A percentile compares a stretch with the other conserved stretches of the same genome.
phyloP scores from a whole-genome alignment of 2,888 invertebrate species.

The Ryuthela nishihirai region DNA sequence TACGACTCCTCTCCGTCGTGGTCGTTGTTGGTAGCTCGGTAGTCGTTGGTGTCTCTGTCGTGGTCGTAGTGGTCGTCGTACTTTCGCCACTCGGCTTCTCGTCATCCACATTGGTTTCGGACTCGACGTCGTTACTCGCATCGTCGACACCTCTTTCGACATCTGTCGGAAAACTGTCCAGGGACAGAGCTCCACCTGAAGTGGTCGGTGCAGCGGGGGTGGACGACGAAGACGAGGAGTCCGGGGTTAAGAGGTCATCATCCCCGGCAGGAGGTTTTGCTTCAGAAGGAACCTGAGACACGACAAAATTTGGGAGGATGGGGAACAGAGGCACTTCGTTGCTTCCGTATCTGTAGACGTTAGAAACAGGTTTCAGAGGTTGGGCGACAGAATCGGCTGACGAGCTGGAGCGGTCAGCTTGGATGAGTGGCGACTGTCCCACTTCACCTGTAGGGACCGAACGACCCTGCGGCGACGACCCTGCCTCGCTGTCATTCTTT shows the following conservation, averaged over 20 bases:
- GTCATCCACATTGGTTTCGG: too few species aligned
- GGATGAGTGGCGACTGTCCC: neutral
- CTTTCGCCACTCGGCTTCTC: neutral
- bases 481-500: neutral
- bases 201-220: neutral
- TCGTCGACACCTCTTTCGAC: neutral
- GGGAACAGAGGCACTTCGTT: constrained; percentile 37
- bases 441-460: neutral
- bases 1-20: constrained; percentile 12
- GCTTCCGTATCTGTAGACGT: constrained; percentile 33
- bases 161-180: neutral
- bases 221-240: neutral
- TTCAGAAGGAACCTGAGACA: constrained; percentile 1
- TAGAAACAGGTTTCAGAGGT: constrained; percentile 26
- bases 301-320: constrained; percentile 21
- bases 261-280: neutral
- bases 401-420: neutral
- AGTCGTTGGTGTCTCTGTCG: constrained; percentile 16
- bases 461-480: constrained; percentile 4
- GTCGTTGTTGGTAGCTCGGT: constrained; percentile 18
- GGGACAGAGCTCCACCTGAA: neutral
- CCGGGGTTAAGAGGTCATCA: too few species aligned
- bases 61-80: constrained; percentile 9
- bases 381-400: neutral
- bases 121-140: constrained; percentile 18